A percentile compares a stretch with the other conserved stretches of the same genome.
Evolutionary conservation across 1,140 invertebrate genomes (phyloP).

Genomic region (Drosophila eugracilis): DNA sequence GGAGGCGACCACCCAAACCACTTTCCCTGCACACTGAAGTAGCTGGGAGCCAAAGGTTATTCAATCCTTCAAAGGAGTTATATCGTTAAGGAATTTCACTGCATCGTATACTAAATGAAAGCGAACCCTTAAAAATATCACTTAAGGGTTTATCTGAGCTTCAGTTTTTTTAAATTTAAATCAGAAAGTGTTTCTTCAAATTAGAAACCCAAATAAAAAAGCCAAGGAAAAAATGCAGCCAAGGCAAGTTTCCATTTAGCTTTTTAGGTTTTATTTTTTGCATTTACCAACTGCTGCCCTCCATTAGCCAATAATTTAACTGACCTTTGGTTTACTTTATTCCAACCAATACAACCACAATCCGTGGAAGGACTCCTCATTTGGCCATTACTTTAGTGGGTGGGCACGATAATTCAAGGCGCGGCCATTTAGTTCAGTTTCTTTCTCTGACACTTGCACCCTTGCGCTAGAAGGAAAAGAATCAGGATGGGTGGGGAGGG

Average conservation of each 20-base stretch:
- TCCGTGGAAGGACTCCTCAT: background rate
- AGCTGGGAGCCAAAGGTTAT: constrained; percentile 10
- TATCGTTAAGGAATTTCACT: constrained; percentile 18
- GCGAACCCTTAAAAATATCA: constrained; percentile 5
- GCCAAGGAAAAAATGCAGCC: no score
- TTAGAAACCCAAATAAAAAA: background rate
- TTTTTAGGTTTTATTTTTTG: background rate
- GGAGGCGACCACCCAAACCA: constrained; percentile 15
- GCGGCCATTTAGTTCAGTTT: constrained; percentile 67
- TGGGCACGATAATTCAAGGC: constrained; percentile 65
- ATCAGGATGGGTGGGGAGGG: constrained; percentile 3
- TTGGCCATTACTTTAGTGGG: constrained; percentile 31
- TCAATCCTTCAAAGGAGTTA: constrained; percentile 33
- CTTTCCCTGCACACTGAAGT: constrained; percentile 43
- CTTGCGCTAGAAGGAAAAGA: background rate
- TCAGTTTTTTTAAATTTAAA: background rate
- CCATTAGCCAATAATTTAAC: constrained; percentile 58
- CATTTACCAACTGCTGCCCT: constrained; percentile 25
- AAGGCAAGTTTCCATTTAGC: no score
- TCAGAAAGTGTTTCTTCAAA: no score
- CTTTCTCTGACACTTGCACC: constrained; percentile 37
- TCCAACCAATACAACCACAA: constrained; percentile 18
- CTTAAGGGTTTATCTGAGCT: background rate
- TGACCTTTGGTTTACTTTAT: constrained; percentile 30
- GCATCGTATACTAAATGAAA: background rate